Evolutionary conservation across 2,797 vertebrate genomes (phyloP), one percentile per base, ranked within the genome.

Genomic region (Ataeniobius toweri): DNA sequence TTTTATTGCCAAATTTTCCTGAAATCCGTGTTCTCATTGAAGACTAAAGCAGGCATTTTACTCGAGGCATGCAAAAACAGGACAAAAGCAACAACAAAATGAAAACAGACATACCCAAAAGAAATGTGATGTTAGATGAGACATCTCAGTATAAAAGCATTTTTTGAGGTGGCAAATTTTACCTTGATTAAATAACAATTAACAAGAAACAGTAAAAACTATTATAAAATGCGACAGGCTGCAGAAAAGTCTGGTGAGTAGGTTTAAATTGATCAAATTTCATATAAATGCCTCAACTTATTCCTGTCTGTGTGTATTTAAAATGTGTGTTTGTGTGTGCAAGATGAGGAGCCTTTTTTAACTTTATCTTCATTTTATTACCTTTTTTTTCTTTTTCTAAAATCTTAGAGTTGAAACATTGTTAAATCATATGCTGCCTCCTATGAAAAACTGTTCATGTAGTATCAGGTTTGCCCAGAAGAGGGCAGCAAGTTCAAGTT

Each of bases 401-500:
- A 31, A 72, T 61, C 18, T 41, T 75, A 22, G 10, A 5, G 0
- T 56, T 46, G 39, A 69, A 31, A 31, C 67, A 63, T 1, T 67
- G 20, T 41, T 20, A 1, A 55, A 50, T 31, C 75, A 50, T 39
- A 39, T 55, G 7, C 28, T 73, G 77, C 50, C 18, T 61, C 48
- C 1, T 74, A 39, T 61, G 41, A n/a, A 78, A 73, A 41, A 46
- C 1, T 28, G 71, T 77, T 16, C 0, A 0, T 73, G 22, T 65
- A 9, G 16, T 83, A 8, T 71, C 14, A 4, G 68, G 70, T 24
- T 7, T 82, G 76, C 76, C 92, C 94, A 93, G 84, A 74, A 80
- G 92, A 84, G 79, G 92, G 88, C 88, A 87, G 73, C 70, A 58
- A 84, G 56, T 61, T 36, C 72, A 31, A 78, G 67, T n/a, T 76